Conservation (phyloP, 2,113 vertebrate genomes). For the human (Homo sapiens) region GRCh38 chr6:157767001-157767500, state of each 20-base stretch:
- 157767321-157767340: neutral
- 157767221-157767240: fast-evolving
- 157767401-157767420: fast-evolving
- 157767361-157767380: neutral
- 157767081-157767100: neutral
- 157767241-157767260: neutral
- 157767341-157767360: neutral
- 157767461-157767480: neutral
- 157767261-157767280: neutral
- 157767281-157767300: fast-evolving
- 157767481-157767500: neutral
- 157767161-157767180: neutral
- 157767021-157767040: no score
- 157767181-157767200: neutral
- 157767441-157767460: no score
- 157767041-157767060: neutral
- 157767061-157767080: neutral
- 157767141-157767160: neutral
- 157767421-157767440: fast-evolving
- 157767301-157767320: neutral
- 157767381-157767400: fast-evolving
- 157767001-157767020: neutral
- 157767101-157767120: neutral
- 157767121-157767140: neutral
- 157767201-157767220: neutral